Evolutionary conservation across 2,888 invertebrate species (phyloP).

Genomic region (Cacoxenus indagator): DNA sequence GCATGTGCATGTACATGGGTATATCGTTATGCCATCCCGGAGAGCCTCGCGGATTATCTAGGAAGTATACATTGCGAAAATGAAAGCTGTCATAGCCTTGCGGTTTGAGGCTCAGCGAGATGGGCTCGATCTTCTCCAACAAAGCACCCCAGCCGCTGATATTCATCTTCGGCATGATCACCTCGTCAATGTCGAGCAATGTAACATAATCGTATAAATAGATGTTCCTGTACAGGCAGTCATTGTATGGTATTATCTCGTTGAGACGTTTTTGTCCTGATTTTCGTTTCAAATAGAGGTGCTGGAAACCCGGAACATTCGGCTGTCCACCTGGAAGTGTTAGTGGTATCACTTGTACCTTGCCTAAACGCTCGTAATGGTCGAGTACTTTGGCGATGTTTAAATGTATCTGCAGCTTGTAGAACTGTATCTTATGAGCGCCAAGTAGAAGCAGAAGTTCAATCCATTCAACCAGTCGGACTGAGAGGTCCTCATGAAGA

Average conservation of each 20-base stretch:
- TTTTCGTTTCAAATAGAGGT: constrained; percentile 84
- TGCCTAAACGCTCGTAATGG: constrained; percentile 75
- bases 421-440: constrained; percentile 89
- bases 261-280: constrained; percentile 76
- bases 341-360: constrained; percentile 80
- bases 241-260: constrained; percentile 94
- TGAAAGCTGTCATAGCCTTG: constrained; percentile 75
- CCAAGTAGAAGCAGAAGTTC: constrained; percentile 86
- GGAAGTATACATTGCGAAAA: constrained; percentile 88
- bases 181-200: constrained; percentile 90
- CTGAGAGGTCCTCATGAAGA: constrained; percentile 87
- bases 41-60: constrained; percentile 72
- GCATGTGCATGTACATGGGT: constrained; percentile 79
- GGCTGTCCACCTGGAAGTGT: constrained; percentile 89
- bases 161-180: constrained; percentile 81
- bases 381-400: constrained; percentile 83
- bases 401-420: constrained; percentile 87
- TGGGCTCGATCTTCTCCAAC: constrained; percentile 56
- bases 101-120: not conserved
- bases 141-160: constrained; percentile 70
- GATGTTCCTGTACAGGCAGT: constrained; percentile 91
- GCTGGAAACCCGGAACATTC: constrained; percentile 86
- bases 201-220: constrained; percentile 88
- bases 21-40: constrained; percentile 46
- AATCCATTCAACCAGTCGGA: constrained; percentile 91